Percentiles rank a stretch among this genome's conserved stretches.
Conservation (phyloP, 1,140 invertebrate species). For the Dendrolimus punctatus region DNA sequence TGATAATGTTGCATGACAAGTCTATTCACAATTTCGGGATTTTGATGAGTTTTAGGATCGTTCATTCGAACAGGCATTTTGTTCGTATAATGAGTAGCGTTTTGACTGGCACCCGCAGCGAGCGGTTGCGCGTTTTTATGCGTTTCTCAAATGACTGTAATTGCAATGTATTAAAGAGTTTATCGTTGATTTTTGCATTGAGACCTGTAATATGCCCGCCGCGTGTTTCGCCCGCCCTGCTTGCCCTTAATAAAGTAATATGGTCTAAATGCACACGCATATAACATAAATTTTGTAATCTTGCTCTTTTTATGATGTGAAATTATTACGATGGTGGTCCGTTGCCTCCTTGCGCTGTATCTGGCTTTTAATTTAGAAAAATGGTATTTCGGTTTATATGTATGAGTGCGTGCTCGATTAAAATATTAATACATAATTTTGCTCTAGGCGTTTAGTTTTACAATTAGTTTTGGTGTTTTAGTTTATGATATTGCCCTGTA, state of each 20-base stretch:
- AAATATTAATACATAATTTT: conserved; percentile 47
- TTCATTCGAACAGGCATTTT: conserved; percentile 33
- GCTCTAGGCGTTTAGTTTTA: conserved; percentile 46
- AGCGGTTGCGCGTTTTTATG: conserved; percentile 26
- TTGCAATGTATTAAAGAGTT: conserved; percentile 62
- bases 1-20: conserved; percentile 40
- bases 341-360: conserved; percentile 33
- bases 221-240: conserved; percentile 50
- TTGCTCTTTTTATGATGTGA: conserved; percentile 61
- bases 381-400: conserved; percentile 38
- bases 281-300: conserved; percentile 63
- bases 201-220: conserved; percentile 30
- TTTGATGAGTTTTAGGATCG: conserved; percentile 29
- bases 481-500: neutral
- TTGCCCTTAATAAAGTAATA: conserved; percentile 68
- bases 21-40: conserved; percentile 26
- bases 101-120: conserved; percentile 21
- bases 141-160: conserved; percentile 53
- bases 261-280: conserved; percentile 65
- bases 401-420: conserved; percentile 25
- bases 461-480: conserved; percentile 22
- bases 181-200: conserved; percentile 44
- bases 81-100: conserved; percentile 34
- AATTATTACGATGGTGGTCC: conserved; percentile 64
- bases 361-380: conserved; percentile 63